Base-by-base conservation (phyloP, 1,140 invertebrate species). In the Drosophila sp. region DNA sequence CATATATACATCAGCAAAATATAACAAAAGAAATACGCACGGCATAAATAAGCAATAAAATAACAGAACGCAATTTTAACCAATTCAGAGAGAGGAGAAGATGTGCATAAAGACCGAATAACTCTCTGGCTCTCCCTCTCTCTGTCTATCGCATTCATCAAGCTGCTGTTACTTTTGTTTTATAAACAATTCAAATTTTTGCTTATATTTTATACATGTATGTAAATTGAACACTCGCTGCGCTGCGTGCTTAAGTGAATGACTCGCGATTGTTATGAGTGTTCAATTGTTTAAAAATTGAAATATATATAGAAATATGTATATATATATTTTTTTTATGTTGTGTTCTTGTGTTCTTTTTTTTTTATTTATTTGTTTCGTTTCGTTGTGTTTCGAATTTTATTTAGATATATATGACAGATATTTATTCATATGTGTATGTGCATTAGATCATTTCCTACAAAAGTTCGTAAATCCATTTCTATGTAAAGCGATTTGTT, bases 271-370 rank as follows among this genome's bases (percentile, higher is more conserved):
- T 38, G 1, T 38, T 56, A 29, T 30, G 11, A 3, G 4, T 2
- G 29, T n/a, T 1, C 38, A 40, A 3, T 40, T 40, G 38, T 32
- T 32, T 10, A 32, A 11, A n/a, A 17, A 30, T 58, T 27, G 8
- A 60, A 60, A 25, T 58, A 58, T 35, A 25, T n/a, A 56, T 11
- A 55, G 17, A 17, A 25, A 3, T 56, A 38, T 60, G 57, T 60
- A 10, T 25, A 60, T 4, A 38, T 33, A 60, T 3, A 35, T 10
- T 23, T 17, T 35, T 35, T n/a, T 38, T 38, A 10, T 38, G 1
- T 11, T 11, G 8, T 10, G 11, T 23, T 35, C 23, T 11, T 35
- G 7, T 35, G 3, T 25, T 25, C 2, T 6, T 3, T 47, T 47
- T 23, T 3, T 7, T 47, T 23, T 44, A 6, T 47, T 47, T 47